Conservation (phyloP, 2,888 invertebrate genomes). For the Invenusta paracnida region DNA sequence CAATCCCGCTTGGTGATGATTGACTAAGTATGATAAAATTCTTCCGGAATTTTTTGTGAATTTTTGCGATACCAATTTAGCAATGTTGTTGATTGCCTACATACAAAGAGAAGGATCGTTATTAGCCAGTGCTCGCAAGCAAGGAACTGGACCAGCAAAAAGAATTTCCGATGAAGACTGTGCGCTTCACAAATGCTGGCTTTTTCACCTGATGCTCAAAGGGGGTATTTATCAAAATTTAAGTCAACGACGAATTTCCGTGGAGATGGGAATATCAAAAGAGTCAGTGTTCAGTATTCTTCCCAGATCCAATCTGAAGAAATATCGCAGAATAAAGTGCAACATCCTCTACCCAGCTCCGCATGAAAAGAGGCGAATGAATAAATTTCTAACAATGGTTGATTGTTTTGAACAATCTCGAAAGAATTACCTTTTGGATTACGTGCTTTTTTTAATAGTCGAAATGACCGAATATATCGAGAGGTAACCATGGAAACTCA, state of each 20-base stretch:
- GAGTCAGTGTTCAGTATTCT: not conserved
- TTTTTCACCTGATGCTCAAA: too few species aligned
- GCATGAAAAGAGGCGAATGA: not conserved
- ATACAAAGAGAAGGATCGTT: too few species aligned
- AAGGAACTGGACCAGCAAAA: too few species aligned
- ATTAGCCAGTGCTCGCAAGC: too few species aligned
- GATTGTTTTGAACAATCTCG: not conserved
- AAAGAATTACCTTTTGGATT: not conserved
- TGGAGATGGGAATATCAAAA: not conserved
- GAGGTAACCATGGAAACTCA: not conserved
- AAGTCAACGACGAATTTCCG: not conserved
- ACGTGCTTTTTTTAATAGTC: not conserved
- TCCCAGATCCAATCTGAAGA: not conserved
- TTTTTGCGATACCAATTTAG: too few species aligned
- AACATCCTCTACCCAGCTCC: not conserved
- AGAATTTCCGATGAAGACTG: too few species aligned
- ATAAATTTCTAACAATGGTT: not conserved
- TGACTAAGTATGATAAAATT: too few species aligned
- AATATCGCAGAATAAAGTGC: not conserved
- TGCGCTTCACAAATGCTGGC: too few species aligned
- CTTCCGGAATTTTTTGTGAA: too few species aligned
- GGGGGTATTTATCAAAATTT: too few species aligned
- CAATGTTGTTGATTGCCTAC: too few species aligned
- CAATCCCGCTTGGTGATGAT: too few species aligned
- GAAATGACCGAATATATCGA: not conserved